These are phyloP conservation scores for Paralichthys olivaceus DNA, from an alignment of 2,113 vertebrate species.

Conservation along the genomic window DNA sequence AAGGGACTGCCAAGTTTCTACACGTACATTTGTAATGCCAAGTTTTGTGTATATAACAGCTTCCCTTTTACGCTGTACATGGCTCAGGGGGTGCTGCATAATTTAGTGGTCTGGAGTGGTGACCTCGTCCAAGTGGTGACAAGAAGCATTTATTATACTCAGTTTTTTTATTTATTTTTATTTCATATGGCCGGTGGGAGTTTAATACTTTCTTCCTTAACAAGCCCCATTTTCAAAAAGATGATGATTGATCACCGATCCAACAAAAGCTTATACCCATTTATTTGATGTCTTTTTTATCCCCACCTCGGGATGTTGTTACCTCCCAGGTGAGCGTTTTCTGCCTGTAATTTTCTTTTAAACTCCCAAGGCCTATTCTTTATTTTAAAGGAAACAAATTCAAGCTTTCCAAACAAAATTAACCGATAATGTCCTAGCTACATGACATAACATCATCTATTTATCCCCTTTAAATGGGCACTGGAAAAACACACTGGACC, in stretches of 20 bases:
- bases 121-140: slow-evolving; percentile 62
- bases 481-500: neutral
- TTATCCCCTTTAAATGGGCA: neutral
- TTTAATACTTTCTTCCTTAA: slow-evolving; percentile 19
- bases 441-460: neutral
- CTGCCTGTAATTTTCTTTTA: slow-evolving; percentile 13
- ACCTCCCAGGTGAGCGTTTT: slow-evolving; percentile 21
- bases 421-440: neutral
- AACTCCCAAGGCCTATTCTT: neutral
- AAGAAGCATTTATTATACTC: slow-evolving; percentile 50
- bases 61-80: slow-evolving; percentile 36
- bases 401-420: neutral
- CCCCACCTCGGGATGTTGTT: slow-evolving; percentile 1
- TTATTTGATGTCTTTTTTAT: neutral
- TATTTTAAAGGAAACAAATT: neutral
- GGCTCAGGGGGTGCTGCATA: slow-evolving; percentile 61
- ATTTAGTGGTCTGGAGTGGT: slow-evolving; percentile 60
- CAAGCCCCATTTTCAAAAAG: slow-evolving; percentile 32
- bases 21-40: slow-evolving; percentile 36
- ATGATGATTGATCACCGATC: slow-evolving; percentile 27
- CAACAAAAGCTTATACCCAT: slow-evolving; percentile 16
- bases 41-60: slow-evolving; percentile 35
- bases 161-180: slow-evolving; percentile 4
- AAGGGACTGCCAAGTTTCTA: neutral
- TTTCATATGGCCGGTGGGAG: slow-evolving; percentile 30